Evolutionary conservation across 2,888 invertebrate species (phyloP).

Genomic region (Spilarctia lutea): DNA sequence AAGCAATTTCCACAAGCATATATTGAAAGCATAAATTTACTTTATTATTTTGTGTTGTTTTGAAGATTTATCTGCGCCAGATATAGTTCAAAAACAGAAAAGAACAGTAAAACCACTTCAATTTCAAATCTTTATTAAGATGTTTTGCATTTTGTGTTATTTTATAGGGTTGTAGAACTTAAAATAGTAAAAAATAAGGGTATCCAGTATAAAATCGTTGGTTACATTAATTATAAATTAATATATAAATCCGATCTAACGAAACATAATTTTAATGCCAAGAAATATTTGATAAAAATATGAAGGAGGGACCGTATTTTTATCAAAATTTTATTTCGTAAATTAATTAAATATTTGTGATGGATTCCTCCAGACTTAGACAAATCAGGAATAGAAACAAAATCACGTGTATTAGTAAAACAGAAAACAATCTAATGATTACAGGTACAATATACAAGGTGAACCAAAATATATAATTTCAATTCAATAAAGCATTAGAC

Average conservation of each 20-base stretch:
- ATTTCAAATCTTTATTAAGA: neutral
- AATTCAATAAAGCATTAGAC: neutral
- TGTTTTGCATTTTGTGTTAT: neutral
- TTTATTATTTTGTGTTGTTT: too few relatives aligned
- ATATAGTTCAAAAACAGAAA: neutral
- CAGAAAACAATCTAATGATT: too few relatives aligned
- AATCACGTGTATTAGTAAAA: too few relatives aligned
- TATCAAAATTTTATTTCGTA: too few relatives aligned
- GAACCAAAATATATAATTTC: neutral
- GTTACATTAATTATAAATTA: neutral
- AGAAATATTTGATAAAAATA: neutral
- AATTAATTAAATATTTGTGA: neutral
- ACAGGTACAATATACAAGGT: too few relatives aligned
- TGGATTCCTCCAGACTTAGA: neutral
- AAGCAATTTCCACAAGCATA: neutral
- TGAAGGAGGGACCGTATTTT: neutral
- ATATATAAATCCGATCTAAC: neutral
- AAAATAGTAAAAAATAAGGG: neutral
- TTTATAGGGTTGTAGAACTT: neutral
- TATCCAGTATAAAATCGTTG: neutral
- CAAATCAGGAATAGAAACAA: neutral
- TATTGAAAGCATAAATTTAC: too few relatives aligned
- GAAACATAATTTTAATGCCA: neutral
- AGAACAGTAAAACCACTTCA: neutral
- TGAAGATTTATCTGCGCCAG: neutral